Evolutionary conservation across 2,888 invertebrate genomes (phyloP).

Genomic region (Entomobrya multifasciata): DNA sequence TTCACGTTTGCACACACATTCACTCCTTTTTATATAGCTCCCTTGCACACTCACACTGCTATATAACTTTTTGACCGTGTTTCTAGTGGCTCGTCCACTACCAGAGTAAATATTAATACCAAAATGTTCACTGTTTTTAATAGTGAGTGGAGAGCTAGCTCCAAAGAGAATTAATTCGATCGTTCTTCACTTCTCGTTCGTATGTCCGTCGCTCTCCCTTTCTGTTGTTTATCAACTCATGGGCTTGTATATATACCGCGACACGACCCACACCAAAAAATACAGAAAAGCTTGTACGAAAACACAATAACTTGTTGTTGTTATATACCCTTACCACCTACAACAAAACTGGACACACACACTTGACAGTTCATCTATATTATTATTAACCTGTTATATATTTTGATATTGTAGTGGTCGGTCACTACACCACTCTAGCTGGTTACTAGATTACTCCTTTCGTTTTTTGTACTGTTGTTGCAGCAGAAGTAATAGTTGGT

Average conservation of each 20-base stretch:
- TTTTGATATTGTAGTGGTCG: not conserved
- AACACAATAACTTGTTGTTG: slow-evolving; percentile 35
- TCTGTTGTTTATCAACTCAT: slow-evolving; percentile 46
- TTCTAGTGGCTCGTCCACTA: slow-evolving; percentile 23
- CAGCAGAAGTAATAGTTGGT: no score
- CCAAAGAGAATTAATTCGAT: slow-evolving; percentile 51
- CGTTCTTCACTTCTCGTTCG: slow-evolving; percentile 2
- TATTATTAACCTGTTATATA: slow-evolving; percentile 7
- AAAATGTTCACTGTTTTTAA: slow-evolving; percentile 20
- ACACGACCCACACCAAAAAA: slow-evolving; percentile 55
- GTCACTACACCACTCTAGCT: not conserved
- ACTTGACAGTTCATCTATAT: slow-evolving; percentile 54
- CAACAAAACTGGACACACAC: slow-evolving; percentile 21
- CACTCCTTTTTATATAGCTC: not conserved
- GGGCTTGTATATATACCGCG: slow-evolving; percentile 62
- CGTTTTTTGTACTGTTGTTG: slow-evolving; percentile 12
- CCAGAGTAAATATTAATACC: slow-evolving; percentile 36
- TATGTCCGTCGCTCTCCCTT: not conserved
- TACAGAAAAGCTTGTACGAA: not conserved
- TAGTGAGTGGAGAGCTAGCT: not conserved
- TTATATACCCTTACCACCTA: not conserved
- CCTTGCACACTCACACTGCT: not conserved
- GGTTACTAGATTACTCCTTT: not conserved
- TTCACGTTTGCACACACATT: slow-evolving; percentile 4
- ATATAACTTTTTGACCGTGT: not conserved